These are phyloP conservation scores for Pleuronectes platessa DNA, from an alignment of 2,113 vertebrate genomes.

Conservation along the genomic window DNA sequence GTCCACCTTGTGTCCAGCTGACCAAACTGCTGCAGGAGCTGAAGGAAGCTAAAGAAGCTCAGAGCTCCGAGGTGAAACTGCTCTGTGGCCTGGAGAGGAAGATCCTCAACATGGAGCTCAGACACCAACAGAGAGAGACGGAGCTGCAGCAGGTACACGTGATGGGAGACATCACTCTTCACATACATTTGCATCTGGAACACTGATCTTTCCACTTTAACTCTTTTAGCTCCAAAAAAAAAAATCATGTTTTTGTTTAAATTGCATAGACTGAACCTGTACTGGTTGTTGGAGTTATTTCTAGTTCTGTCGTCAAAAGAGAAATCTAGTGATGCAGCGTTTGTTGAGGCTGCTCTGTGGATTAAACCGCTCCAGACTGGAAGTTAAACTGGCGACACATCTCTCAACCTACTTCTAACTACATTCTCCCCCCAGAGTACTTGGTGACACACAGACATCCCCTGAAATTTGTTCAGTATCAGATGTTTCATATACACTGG, in stretches of 20 bases:
- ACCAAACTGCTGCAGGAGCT: slow-evolving; percentile 89
- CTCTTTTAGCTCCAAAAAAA: neutral
- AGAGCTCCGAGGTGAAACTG: slow-evolving; percentile 90
- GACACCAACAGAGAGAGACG: slow-evolving; percentile 87
- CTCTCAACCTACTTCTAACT: no score
- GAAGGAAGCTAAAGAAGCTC: slow-evolving; percentile 88
- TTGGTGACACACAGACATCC: no score
- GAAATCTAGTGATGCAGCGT: no score
- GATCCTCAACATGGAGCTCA: slow-evolving; percentile 88
- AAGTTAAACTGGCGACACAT: no score
- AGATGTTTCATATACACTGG: no score
- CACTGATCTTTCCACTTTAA: neutral
- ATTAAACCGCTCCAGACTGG: no score
- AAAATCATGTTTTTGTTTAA: no score
- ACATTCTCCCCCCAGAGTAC: no score
- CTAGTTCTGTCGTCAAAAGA: neutral
- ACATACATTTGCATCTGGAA: no score
- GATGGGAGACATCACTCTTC: neutral
- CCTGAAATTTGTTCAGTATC: no score
- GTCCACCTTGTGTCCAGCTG: slow-evolving; percentile 78
- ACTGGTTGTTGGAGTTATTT: neutral
- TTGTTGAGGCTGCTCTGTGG: no score
- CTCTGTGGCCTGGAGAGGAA: slow-evolving; percentile 89
- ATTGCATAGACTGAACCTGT: no score
- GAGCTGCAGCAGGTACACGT: slow-evolving; percentile 85